Evolutionary conservation across 2,797 vertebrate species (phyloP), one percentile per base, ranked within the genome.

Genomic region (Neosalanx taihuensis): DNA sequence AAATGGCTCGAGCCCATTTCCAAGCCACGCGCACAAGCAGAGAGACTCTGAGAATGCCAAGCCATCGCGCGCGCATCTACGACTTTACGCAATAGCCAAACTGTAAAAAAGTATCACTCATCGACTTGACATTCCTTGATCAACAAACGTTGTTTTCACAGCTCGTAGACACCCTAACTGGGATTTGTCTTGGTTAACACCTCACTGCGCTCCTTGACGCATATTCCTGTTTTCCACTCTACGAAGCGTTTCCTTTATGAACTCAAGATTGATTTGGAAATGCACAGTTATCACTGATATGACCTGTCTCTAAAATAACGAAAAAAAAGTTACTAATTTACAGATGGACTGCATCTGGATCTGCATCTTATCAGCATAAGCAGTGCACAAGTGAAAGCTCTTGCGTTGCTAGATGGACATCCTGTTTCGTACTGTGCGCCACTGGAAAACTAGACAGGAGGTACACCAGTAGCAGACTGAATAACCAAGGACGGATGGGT

Each of bases 51-150:
- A 29, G 70, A 65, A 75, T 15, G 64, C 46, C 58, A 70, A 46
- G 80, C 84, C 89, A 90, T 90, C 65, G 78, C 82, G 82, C 81
- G 82, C 80, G 72, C 80, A 62, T 57, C 69, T 7, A 70, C 49
- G 37, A 69, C 62, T 65, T 58, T 23, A 69, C 63, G 62, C 65
- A 23, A 30, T 17, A 46, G 62, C 67, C 53, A 70, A 74, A 75
- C 37, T 65, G 56, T 6, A 53, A 7, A 29, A 29, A 29, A n/a
- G 26, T 51, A 51, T 49, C 31, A 6, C 1, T 46, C 6, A 30
- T 9, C n/a, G 26, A 67, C 7, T 29, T 17, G 64, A 31, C 26
- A 4, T 3, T n/a, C 18, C 58, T 6, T 53, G 46, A 49, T 26
- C 26, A 53, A 6, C 15, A 30, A 53, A 26, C 17, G 6, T 13